Evolutionary conservation across 2,888 invertebrate species (phyloP).

Genomic region (Trichogramma evanescens): DNA sequence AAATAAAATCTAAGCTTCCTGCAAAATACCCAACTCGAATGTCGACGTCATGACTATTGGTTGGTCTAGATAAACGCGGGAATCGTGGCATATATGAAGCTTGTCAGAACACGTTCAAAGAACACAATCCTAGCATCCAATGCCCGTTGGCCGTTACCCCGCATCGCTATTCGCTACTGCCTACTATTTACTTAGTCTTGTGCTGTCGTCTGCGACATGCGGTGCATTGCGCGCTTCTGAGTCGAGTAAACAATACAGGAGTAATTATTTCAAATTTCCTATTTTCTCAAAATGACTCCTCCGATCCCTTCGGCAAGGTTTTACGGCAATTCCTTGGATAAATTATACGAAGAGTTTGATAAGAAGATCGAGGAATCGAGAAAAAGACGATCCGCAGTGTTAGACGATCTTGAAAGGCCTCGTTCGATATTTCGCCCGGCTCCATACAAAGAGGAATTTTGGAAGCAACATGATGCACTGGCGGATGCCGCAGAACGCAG

Average conservation of each 20-base stretch:
- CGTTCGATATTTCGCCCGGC: conserved; percentile 38
- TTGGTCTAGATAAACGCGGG: no score
- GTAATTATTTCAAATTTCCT: background rate
- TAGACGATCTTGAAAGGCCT: conserved; percentile 24
- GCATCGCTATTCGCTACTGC: no score
- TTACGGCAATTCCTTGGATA: conserved; percentile 18
- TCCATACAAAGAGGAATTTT: conserved; percentile 42
- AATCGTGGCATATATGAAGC: no score
- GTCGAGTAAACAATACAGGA: background rate
- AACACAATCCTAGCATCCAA: no score
- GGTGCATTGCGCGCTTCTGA: no score
- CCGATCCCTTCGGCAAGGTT: conserved; percentile 11
- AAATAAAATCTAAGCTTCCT: no score
- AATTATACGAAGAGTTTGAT: conserved; percentile 9
- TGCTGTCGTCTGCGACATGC: no score
- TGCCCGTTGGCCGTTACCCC: no score
- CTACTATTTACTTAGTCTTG: no score
- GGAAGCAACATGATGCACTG: conserved; percentile 45
- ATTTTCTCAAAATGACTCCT: conserved; percentile 2
- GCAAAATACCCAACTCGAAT: no score
- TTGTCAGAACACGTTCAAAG: no score
- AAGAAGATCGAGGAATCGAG: conserved; percentile 15
- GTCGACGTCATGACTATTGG: no score
- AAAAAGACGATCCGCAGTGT: background rate
- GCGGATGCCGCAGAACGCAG: conserved; percentile 28